Conservation (phyloP, 2,113 vertebrate genomes). For the Noctilio leporinus region DNA sequence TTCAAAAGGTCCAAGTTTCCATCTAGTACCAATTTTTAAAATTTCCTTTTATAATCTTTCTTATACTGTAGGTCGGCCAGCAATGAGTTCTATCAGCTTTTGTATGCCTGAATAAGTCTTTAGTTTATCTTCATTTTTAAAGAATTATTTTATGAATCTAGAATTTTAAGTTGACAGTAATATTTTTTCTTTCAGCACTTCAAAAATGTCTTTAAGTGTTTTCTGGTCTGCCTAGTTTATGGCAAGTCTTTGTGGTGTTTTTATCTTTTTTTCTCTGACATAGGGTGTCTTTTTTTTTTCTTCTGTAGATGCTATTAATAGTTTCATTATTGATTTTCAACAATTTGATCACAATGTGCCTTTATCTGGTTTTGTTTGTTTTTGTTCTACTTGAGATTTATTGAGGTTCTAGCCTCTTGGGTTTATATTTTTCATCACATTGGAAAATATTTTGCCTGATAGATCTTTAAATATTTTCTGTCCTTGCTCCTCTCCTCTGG, state of each 20-base stretch:
- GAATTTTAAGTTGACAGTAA: background rate
- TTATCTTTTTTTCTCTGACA: background rate
- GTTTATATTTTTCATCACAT: background rate
- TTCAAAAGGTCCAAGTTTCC: background rate
- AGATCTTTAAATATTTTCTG: background rate
- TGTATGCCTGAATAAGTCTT: background rate
- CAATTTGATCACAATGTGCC: background rate
- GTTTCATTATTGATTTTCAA: background rate
- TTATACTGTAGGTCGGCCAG: background rate
- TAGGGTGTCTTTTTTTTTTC: background rate
- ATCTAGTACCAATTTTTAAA: background rate
- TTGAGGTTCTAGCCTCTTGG: background rate
- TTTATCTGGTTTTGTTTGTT: background rate
- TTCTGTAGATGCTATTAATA: background rate
- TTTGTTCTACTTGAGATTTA: background rate
- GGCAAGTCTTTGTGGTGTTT: background rate
- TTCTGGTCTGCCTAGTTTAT: background rate
- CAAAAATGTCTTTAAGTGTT: background rate
- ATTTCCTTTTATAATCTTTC: background rate
- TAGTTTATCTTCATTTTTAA: background rate
- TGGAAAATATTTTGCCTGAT: background rate
- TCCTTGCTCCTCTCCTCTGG: background rate
- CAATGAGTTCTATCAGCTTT: background rate
- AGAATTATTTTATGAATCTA: background rate
- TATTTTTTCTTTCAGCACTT: background rate